Evolutionary conservation across 2,888 invertebrate species (phyloP), one percentile per base, ranked within the genome.

Genomic region (Perizoma affinitatum): DNA sequence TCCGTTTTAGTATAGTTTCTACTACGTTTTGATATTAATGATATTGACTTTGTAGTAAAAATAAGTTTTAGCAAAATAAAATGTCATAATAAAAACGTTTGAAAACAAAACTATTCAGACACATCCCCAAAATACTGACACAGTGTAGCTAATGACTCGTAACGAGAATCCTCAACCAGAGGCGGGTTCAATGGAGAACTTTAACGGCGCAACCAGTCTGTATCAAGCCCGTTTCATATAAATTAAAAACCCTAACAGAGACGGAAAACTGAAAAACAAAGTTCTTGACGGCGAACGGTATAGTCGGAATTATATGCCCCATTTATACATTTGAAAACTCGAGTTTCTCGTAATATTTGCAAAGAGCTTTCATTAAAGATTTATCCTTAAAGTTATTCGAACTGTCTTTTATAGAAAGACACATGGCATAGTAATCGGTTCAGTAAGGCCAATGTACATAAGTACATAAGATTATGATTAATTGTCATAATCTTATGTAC

Each of bases 81-180:
- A 22, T 22, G 22, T 22, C 22, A 22, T 22, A 22, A 22, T 22
- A 22, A 22, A 2, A 22, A 22, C 6, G 8, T 41, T 41, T 9
- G 9, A 41, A 41, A 41, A n/a, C n/a, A 9, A 9, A 9, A 9
- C 7, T 41, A 9, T 9, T 41, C n/a, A 9, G 9, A 41, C 33
- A 22, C 44, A 53, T 46, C 44, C 38, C 49, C 49, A 55, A 60
- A 57, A 66, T 67, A 61, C 63, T 62, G 64, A 57, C 60, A 66
- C 54, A 71, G 55, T 57, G 59, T 64, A 60, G 54, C 49, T 65
- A 67, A 70, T 69, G 70, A 68, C 60, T 58, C 64, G 63, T 58
- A 65, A 64, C 52, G 62, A 49, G 61, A 67, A 59, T 65, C 64
- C 61, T 67, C 69, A 62, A 52, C 40, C 43, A 50, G n/a, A 36